Percentiles rank a stretch among this genome's conserved stretches.
These are phyloP conservation scores for Disparrhopalites patrizii DNA, from an alignment of 2,888 invertebrate genomes.

Conservation along the genomic window DNA sequence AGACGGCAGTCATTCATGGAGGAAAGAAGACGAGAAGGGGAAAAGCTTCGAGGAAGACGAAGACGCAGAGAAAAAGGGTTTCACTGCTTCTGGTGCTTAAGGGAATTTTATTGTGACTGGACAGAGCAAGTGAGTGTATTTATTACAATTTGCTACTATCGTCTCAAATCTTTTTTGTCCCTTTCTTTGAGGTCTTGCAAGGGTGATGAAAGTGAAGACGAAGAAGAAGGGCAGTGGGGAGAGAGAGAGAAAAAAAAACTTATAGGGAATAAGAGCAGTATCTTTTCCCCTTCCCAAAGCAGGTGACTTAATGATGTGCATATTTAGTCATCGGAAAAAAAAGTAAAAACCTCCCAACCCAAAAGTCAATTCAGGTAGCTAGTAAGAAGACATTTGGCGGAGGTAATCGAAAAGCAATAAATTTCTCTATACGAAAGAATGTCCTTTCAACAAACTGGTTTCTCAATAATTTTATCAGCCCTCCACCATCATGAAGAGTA, in stretches of 20 bases:
- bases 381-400: conserved; percentile 47
- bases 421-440: conserved; percentile 46
- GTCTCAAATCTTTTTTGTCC: background rate
- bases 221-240: background rate
- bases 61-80: background rate
- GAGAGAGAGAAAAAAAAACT: background rate
- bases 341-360: conserved; percentile 17
- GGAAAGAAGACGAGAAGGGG: too few species aligned
- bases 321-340: conserved; percentile 14
- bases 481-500: conserved; percentile 8
- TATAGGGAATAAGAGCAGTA: background rate
- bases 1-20: too few species aligned
- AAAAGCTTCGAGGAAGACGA: too few species aligned
- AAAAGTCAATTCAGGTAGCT: conserved; percentile 48
- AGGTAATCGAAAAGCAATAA: conserved; percentile 49
- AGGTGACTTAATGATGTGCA: conserved; percentile 1
- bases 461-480: conserved; percentile 39
- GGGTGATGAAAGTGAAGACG: background rate
- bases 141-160: conserved; percentile 1
- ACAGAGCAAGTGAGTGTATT: background rate
- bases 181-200: background rate
- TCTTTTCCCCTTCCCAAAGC: background rate
- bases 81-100: too few species aligned
- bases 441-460: conserved; percentile 49
- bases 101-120: background rate